Base-by-base conservation (phyloP, 1,140 invertebrate species). In the Pseudomyrmex dendroicus region DNA sequence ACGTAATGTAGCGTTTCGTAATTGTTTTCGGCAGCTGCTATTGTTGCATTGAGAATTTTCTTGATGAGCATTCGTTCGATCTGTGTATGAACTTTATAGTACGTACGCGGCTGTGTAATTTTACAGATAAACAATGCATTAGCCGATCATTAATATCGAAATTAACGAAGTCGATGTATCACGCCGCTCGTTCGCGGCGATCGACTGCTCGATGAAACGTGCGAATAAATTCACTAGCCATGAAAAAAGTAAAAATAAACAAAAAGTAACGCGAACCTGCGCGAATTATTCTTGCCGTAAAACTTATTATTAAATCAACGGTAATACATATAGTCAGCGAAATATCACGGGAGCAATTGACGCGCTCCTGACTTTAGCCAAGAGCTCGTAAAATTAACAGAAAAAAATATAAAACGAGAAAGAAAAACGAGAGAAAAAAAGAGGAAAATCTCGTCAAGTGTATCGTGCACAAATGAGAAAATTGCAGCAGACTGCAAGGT, bases 71-170 rank as follows among this genome's bases (percentile, higher is more conserved):
- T 78, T 68, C 76, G 59, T 50, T 56, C 48, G n/a, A 12, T 44
- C 44, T n/a, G 22, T 66, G 67, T 35, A 35, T 35, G 35, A 35
- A n/a, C 12, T 17, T 35, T 35, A 12, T 2, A 52, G 2, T 68
- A 20, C 63, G 35, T 17, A 4, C n/a, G 10, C 15, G 46, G 35
- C 9, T 3, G 7, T 5, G 12, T 22, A 80, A 61, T 44, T 80
- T 70, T 17, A 50, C 76, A 67, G 68, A 78, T 57, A 80, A 70
- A 80, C 76, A 70, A 80, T 70, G 20, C 74, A 50, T 20, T 68
- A 68, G 35, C 25, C 35, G 13, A 48, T 59, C 46, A 54, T 70
- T 80, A 72, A 80, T 80, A 70, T 72, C 44, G 66, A 70, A 70
- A 59, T 80, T 80, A 70, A 80, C 66, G 66, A 80, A 66, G 7